phyloP scores from a whole-genome alignment of 2,888 invertebrate genomes.

The Melinopterus prodromus region DNA sequence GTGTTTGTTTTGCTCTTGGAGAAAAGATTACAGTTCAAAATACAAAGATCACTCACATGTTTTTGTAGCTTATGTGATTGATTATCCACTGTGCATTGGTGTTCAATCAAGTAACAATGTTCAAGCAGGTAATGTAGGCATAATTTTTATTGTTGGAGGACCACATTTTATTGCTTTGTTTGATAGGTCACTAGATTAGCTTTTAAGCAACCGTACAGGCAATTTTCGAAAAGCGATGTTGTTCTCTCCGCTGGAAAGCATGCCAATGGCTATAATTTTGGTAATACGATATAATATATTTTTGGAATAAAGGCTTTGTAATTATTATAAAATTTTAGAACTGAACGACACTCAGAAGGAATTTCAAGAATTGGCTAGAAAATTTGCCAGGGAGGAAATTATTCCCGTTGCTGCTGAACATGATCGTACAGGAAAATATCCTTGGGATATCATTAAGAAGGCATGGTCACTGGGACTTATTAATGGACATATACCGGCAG shows the following conservation, averaged over 20 bases:
- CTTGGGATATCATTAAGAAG: constrained; percentile 94
- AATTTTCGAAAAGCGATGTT: constrained; percentile 26
- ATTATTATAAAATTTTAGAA: constrained; percentile 55
- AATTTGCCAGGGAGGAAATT: constrained; percentile 92
- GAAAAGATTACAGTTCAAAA: constrained; percentile 19
- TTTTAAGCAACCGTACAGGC: constrained; percentile 20
- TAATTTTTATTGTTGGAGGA: background rate
- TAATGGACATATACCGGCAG: constrained; percentile 85
- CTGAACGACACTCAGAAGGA: constrained; percentile 78
- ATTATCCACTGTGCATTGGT: background rate
- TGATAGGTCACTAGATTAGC: constrained; percentile 14
- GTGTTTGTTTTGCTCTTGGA: background rate
- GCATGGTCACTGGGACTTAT: constrained; percentile 89
- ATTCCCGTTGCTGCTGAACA: constrained; percentile 89
- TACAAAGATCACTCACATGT: constrained; percentile 16
- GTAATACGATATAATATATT: constrained; percentile 31
- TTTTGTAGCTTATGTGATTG: background rate
- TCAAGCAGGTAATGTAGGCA: constrained; percentile 10
- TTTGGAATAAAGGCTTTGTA: background rate
- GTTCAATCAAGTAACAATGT: constrained; percentile 11
- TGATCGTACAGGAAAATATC: constrained; percentile 92
- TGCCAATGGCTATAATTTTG: constrained; percentile 46
- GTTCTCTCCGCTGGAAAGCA: constrained; percentile 26
- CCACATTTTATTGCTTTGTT: background rate
- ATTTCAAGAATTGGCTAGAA: constrained; percentile 82